Conservation (phyloP, 2,113 vertebrate species). For the Pseudopodoces humilis region DNA sequence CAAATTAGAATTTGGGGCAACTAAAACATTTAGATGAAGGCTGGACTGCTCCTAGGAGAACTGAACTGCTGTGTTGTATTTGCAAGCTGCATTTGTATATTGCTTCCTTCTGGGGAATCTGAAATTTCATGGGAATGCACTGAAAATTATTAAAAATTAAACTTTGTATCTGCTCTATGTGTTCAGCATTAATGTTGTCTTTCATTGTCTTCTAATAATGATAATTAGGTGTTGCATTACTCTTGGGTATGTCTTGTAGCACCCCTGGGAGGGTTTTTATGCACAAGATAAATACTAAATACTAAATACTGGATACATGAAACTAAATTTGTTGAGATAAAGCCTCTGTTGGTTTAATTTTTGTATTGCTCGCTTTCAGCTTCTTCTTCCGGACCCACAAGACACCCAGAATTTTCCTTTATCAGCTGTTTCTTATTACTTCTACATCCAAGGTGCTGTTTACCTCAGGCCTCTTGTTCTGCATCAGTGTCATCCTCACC, state of each 20-base stretch:
- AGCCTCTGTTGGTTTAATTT: not conserved
- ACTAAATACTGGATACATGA: not conserved
- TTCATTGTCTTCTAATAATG: constrained; percentile 18
- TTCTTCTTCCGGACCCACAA: not conserved
- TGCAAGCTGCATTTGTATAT: not conserved
- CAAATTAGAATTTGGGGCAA: not conserved
- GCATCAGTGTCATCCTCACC: not conserved
- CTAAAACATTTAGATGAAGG: not conserved
- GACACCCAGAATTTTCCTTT: not conserved
- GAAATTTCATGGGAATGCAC: constrained; percentile 26
- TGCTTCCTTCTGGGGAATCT: not conserved
- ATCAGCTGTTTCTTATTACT: not conserved
- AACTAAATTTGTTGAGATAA: not conserved
- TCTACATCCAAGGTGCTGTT: not conserved
- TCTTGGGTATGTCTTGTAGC: not conserved
- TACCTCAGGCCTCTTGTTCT: not conserved
- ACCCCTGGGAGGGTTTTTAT: constrained; percentile 14
- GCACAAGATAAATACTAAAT: constrained; percentile 8
- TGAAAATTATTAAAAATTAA: constrained; percentile 40
- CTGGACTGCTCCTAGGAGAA: not conserved
- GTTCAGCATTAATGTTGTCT: constrained; percentile 4
- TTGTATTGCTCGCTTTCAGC: not conserved
- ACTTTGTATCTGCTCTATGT: not conserved
- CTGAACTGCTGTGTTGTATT: not conserved
- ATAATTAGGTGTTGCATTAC: constrained; percentile 38